These are phyloP conservation scores for Bombus ignitus DNA, from an alignment of 1,140 invertebrate genomes.

Conservation along the genomic window DNA sequence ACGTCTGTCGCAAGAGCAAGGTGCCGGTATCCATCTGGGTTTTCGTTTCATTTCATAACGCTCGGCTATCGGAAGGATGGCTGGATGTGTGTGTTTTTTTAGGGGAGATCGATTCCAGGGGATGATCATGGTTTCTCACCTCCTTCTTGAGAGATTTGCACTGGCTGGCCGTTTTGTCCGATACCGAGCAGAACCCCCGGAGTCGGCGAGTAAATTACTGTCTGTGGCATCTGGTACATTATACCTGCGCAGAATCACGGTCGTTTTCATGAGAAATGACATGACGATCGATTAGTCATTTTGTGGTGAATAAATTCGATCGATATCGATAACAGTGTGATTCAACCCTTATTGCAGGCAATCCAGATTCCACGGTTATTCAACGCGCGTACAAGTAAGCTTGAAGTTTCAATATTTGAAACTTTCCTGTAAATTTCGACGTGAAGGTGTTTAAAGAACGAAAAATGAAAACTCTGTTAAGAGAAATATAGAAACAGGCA, in stretches of 20 bases:
- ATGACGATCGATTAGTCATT: not conserved
- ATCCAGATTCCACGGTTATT: not conserved
- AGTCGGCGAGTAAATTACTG: slow-evolving; percentile 79
- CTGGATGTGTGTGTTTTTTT: not conserved
- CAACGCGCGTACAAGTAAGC: not conserved
- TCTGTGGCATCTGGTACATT: slow-evolving; percentile 81
- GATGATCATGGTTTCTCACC: slow-evolving; percentile 63
- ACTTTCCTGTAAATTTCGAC: not conserved
- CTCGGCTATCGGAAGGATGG: not conserved
- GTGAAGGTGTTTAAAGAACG: not conserved
- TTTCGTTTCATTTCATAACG: slow-evolving; percentile 4
- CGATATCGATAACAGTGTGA: not conserved
- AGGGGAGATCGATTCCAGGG: not conserved
- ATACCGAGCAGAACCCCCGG: slow-evolving; percentile 79
- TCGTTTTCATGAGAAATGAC: not conserved
- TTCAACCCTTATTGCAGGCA: not conserved
- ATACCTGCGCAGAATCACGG: slow-evolving; percentile 74
- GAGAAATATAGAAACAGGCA: too few species aligned
- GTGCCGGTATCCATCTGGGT: not conserved
- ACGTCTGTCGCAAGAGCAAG: not conserved
- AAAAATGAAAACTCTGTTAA: too few species aligned
- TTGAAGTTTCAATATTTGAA: not conserved
- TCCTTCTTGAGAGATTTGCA: slow-evolving; percentile 80
- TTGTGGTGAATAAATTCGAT: not conserved
- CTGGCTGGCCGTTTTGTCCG: slow-evolving; percentile 80